These are phyloP conservation scores for Orientallactaga bullata DNA, from an alignment of 2,113 vertebrate genomes.

Conservation along the genomic window DNA sequence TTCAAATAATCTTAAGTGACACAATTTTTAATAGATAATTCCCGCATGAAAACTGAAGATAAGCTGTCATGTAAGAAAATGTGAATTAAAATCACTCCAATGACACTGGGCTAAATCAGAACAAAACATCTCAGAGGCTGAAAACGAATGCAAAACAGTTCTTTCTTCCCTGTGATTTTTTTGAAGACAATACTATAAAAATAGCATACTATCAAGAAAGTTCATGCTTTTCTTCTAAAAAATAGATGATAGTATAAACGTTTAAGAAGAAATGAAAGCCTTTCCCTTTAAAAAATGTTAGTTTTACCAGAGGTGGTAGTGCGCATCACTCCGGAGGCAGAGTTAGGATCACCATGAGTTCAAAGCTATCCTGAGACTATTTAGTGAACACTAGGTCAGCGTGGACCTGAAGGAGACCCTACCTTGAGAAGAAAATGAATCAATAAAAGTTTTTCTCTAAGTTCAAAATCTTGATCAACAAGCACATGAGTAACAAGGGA, in stretches of 20 bases:
- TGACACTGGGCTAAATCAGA: neutral
- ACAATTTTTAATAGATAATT: neutral
- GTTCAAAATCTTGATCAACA: neutral
- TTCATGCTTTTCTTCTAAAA: neutral
- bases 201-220: neutral
- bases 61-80: neutral
- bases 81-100: neutral
- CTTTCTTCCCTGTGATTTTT: conserved; percentile 30
- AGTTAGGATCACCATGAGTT: too few species aligned
- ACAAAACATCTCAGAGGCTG: neutral
- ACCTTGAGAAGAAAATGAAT: too few species aligned
- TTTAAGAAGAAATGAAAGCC: neutral
- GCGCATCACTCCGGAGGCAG: too few species aligned
- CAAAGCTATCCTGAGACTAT: too few species aligned
- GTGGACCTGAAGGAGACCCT: too few species aligned
- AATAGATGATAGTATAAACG: neutral
- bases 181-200: neutral
- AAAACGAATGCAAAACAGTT: neutral
- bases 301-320: too few species aligned
- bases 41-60: neutral
- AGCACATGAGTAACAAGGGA: too few species aligned
- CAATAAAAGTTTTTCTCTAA: neutral
- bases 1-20: conserved; percentile 25
- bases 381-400: too few species aligned
- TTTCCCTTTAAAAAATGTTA: neutral